phyloP scores from a whole-genome alignment of 1,140 invertebrate genomes.

The Habropoda laboriosa region DNA sequence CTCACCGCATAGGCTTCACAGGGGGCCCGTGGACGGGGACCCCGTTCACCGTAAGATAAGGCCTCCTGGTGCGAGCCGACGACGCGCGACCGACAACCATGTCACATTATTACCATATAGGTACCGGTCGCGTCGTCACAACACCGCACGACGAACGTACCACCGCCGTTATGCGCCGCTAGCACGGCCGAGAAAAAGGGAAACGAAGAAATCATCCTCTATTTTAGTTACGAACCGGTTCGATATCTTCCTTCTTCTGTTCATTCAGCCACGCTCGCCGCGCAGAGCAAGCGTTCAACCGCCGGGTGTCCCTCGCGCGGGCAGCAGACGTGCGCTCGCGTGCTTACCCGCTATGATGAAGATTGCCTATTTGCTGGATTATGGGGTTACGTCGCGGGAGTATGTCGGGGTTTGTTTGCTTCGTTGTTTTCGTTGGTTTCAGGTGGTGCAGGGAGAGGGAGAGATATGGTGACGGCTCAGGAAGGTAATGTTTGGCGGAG shows the following conservation, averaged over 20 bases:
- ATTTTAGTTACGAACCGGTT: slow-evolving; percentile 68
- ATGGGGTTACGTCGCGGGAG: no score
- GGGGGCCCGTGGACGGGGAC: slow-evolving; percentile 61
- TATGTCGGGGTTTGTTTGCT: no score
- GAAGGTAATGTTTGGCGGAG: no score
- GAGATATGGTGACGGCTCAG: no score
- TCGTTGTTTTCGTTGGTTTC: no score
- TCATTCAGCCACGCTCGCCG: slow-evolving; percentile 52
- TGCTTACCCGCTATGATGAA: no score
- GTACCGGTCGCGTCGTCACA: slow-evolving; percentile 74
- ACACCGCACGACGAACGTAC: slow-evolving; percentile 65
- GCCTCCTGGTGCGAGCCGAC: slow-evolving; percentile 75
- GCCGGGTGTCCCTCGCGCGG: neutral
- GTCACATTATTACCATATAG: slow-evolving; percentile 79
- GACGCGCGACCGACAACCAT: slow-evolving; percentile 78
- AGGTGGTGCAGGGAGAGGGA: no score
- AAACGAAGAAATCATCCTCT: slow-evolving; percentile 53
- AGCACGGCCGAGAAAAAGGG: slow-evolving; percentile 21
- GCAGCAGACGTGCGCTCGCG: no score
- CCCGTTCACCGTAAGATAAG: slow-evolving; percentile 69
- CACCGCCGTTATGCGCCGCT: slow-evolving; percentile 56
- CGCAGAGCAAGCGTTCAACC: no score
- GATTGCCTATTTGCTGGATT: no score
- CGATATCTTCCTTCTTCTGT: slow-evolving; percentile 59
- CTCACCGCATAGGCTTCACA: slow-evolving; percentile 63